Conservation (phyloP, 2,113 vertebrate genomes). For the Clupea harengus region DNA sequence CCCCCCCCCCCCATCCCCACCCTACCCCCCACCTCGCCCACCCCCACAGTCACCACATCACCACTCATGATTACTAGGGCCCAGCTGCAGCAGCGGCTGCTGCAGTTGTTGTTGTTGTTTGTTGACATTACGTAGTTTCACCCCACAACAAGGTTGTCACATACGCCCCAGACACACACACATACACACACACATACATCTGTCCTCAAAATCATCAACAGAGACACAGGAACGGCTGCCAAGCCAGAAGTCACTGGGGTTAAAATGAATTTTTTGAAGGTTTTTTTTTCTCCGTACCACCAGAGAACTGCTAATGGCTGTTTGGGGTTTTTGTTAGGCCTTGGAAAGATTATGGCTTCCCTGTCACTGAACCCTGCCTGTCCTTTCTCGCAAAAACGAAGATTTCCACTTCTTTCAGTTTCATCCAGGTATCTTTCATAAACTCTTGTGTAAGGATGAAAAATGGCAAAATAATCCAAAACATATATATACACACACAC, state of each 20-base stretch:
- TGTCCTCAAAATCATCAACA: constrained; percentile 44
- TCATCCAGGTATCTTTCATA: constrained; percentile 1
- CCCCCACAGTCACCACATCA: constrained; percentile 36
- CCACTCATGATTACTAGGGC: constrained; percentile 63
- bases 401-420: background rate
- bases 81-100: constrained; percentile 54
- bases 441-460: constrained; percentile 12
- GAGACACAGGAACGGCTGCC: constrained; percentile 22
- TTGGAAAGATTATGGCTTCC: constrained; percentile 10
- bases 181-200: constrained; percentile 40
- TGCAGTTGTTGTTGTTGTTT: constrained; percentile 61
- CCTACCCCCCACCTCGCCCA: constrained; percentile 48
- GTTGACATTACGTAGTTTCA: constrained; percentile 62
- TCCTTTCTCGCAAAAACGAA: background rate
- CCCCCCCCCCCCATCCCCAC: background rate
- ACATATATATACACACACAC: background rate
- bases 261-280: constrained; percentile 14
- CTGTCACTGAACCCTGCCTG: constrained; percentile 16
- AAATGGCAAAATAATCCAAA: constrained; percentile 11
- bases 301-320: constrained; percentile 7
- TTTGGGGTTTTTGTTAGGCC: background rate
- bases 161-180: constrained; percentile 30
- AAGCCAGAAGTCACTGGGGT: constrained; percentile 40
- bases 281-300: background rate
- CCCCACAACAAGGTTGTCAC: constrained; percentile 54